Conservation (phyloP, 1,140 invertebrate genomes). For the Archegozetes longisetosus region DNA sequence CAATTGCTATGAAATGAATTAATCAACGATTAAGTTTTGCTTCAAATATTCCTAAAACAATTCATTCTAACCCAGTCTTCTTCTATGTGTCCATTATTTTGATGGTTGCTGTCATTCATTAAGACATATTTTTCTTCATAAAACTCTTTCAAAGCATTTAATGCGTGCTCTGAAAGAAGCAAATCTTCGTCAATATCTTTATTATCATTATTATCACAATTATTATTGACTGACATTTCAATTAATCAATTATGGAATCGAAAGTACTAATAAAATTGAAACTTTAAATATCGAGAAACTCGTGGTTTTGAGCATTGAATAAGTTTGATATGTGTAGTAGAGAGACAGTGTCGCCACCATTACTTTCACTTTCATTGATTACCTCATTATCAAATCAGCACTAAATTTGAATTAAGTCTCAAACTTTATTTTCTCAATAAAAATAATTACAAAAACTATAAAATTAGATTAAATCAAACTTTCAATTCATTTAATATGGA, state of each 20-base stretch:
- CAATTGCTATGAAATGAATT: slow-evolving; percentile 54
- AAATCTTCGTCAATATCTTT: slow-evolving; percentile 44
- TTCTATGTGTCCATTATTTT: slow-evolving; percentile 42
- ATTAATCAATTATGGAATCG: background rate
- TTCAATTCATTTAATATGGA: background rate
- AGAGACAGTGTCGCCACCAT: no score
- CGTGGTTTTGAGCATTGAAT: no score
- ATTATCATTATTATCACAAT: background rate
- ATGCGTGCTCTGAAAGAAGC: slow-evolving; percentile 48
- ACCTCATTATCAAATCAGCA: no score
- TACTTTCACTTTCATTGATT: no score
- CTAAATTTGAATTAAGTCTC: no score
- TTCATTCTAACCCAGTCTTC: slow-evolving; percentile 59
- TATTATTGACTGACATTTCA: background rate
- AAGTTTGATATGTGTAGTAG: no score
- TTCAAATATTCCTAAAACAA: slow-evolving; percentile 2
- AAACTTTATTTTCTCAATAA: no score
- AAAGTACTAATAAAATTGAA: background rate
- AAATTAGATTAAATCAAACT: no score
- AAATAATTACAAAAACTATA: no score
- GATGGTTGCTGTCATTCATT: slow-evolving; percentile 27
- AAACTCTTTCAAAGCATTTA: slow-evolving; percentile 64
- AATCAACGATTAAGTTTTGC: slow-evolving; percentile 2
- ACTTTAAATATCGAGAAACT: no score
- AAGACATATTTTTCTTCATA: slow-evolving; percentile 48